A percentile compares a stretch with the other conserved stretches of the same genome.
Conservation (phyloP, 2,888 invertebrate species). For the Parnassius smintheus region DNA sequence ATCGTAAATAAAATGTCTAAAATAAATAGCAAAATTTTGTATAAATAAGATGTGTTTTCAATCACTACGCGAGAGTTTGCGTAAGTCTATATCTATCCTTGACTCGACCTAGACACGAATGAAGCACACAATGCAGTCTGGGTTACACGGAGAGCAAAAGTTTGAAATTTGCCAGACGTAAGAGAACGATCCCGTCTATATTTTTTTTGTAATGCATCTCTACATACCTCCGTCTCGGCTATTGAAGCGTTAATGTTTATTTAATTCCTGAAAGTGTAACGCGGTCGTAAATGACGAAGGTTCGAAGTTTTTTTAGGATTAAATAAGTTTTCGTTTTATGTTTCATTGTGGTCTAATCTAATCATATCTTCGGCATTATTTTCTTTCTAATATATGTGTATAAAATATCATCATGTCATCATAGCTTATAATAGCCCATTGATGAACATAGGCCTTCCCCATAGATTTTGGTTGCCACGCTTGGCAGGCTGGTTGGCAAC, state of each 20-base stretch:
- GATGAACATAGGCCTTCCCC: no score
- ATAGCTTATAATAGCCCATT: no score
- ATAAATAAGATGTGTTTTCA: constrained; percentile 9
- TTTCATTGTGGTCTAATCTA: no score
- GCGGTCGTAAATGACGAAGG: neutral
- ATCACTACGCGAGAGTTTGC: constrained; percentile 9
- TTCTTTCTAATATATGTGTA: no score
- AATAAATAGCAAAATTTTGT: neutral
- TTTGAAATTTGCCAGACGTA: neutral
- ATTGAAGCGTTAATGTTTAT: neutral
- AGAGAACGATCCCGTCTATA: neutral
- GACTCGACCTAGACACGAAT: constrained; percentile 20
- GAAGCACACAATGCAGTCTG: constrained; percentile 18
- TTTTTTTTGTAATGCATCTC: neutral
- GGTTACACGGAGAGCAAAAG: neutral
- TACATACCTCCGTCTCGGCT: neutral
- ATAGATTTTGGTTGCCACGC: no score
- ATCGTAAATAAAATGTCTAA: neutral
- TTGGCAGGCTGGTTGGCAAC: no score
- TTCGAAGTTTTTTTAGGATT: neutral
- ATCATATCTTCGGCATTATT: no score
- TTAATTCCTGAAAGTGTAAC: neutral
- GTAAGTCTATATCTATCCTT: constrained; percentile 18
- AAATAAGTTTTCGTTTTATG: neutral
- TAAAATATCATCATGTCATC: no score